These are phyloP conservation scores for Xanthorhoe spadicearia DNA, from an alignment of 2,888 invertebrate genomes.

Conservation along the genomic window DNA sequence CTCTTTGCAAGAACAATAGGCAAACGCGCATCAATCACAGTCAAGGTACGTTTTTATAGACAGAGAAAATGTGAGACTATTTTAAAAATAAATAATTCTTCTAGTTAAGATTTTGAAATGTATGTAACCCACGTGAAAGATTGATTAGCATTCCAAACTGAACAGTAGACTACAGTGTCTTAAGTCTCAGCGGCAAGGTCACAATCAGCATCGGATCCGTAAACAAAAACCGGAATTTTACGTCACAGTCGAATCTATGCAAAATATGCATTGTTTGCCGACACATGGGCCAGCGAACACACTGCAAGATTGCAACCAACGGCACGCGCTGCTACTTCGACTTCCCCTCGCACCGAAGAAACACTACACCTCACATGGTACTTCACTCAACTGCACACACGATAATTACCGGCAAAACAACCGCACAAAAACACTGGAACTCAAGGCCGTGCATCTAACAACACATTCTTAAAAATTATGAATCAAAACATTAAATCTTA, in stretches of 20 bases:
- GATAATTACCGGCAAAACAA: conserved; percentile 62
- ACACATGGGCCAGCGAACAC: conserved; percentile 54
- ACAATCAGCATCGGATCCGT: conserved; percentile 64
- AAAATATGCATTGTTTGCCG: conserved; percentile 58
- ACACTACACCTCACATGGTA: conserved; percentile 50
- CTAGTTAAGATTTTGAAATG: not conserved
- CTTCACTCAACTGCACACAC: conserved; percentile 60
- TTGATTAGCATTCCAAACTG: conserved; percentile 38
- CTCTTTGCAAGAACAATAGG: conserved; percentile 23
- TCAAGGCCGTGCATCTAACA: conserved; percentile 74
- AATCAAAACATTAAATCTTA: conserved; percentile 55
- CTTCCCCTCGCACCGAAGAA: conserved; percentile 65
- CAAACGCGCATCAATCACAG: conserved; percentile 23
- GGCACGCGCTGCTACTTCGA: conserved; percentile 53
- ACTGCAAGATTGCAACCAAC: conserved; percentile 53
- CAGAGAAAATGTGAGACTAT: conserved; percentile 11
- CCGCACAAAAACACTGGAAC: conserved; percentile 58
- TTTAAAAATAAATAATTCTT: not conserved
- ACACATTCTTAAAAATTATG: conserved; percentile 69
- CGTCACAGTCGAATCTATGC: conserved; percentile 70
- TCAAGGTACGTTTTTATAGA: conserved; percentile 23
- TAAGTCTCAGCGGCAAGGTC: conserved; percentile 74
- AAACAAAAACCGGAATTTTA: conserved; percentile 76
- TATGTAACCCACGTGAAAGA: conserved; percentile 28
- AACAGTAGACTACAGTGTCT: conserved; percentile 43